Percentiles rank a stretch among this genome's conserved stretches.
Evolutionary conservation across 2,888 invertebrate species (phyloP).

Genomic region (Mayetiola destructor): DNA sequence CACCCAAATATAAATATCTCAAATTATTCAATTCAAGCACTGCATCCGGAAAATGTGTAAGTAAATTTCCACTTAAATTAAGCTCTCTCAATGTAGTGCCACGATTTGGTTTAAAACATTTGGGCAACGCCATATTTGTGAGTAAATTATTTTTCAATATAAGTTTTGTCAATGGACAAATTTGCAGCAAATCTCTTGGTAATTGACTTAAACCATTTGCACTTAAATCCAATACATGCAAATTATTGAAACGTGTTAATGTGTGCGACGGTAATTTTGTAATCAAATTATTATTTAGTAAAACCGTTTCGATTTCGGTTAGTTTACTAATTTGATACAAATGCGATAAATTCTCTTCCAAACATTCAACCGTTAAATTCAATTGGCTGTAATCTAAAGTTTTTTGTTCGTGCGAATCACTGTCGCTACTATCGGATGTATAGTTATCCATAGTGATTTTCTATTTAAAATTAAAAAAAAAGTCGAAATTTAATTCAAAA

Average conservation of each 20-base stretch:
- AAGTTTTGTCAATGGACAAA: constrained; percentile 60
- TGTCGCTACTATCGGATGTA: constrained; percentile 72
- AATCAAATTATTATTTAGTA: constrained; percentile 77
- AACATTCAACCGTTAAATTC: constrained; percentile 37
- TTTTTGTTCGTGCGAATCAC: constrained; percentile 51
- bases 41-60: constrained; percentile 74
- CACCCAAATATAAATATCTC: constrained; percentile 79
- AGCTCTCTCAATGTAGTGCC: constrained; percentile 50
- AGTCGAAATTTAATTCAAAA: too few species aligned
- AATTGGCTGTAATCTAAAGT: constrained; percentile 55
- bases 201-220: constrained; percentile 65
- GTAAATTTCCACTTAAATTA: constrained; percentile 86
- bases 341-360: constrained; percentile 51
- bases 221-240: constrained; percentile 73
- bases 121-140: constrained; percentile 73
- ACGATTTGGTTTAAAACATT: constrained; percentile 52
- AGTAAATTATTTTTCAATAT: constrained; percentile 81
- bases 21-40: constrained; percentile 61
- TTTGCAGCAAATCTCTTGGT: constrained; percentile 57
- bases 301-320: constrained; percentile 46
- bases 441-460: constrained; percentile 69
- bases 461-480: too few species aligned
- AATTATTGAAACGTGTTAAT: constrained; percentile 48
- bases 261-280: constrained; percentile 44
- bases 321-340: constrained; percentile 40